Evolutionary conservation across 2,888 invertebrate genomes (phyloP).

Genomic region (Neoaliturus tenellus): DNA sequence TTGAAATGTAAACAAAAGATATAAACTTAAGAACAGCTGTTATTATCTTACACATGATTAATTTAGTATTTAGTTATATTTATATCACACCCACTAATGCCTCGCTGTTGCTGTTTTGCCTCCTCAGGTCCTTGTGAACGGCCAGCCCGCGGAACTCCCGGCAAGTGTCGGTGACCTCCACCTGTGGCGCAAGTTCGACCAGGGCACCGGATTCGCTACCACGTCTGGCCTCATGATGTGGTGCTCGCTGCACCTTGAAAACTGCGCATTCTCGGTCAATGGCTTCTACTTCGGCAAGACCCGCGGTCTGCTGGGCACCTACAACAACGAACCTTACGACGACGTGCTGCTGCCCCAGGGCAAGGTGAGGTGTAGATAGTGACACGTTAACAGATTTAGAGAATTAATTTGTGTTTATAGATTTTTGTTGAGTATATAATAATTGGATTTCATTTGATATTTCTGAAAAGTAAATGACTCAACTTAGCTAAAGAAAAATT

Average conservation of each 20-base stretch:
- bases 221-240: slow-evolving; percentile 79
- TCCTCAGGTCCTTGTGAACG: slow-evolving; percentile 79
- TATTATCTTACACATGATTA: no score
- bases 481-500: no score
- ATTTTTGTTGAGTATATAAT: no score
- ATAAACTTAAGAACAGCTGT: no score
- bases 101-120: not conserved
- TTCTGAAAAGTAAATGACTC: no score
- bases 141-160: slow-evolving; percentile 83
- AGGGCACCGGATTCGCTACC: slow-evolving; percentile 77
- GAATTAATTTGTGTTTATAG: not conserved
- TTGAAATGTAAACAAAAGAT: no score
- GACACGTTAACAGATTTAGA: not conserved
- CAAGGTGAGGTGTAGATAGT: slow-evolving; percentile 74
- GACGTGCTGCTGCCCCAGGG: slow-evolving; percentile 87
- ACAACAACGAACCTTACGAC: slow-evolving; percentile 91
- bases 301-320: slow-evolving; percentile 92
- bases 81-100: no score
- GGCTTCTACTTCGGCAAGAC: slow-evolving; percentile 93
- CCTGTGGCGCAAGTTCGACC: slow-evolving; percentile 77
- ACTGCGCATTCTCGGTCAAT: slow-evolving; percentile 83
- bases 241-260: slow-evolving; percentile 79
- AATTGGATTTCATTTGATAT: no score
- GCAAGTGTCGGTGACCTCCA: slow-evolving; percentile 77
- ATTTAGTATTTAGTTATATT: no score